Evolutionary conservation across 2,113 vertebrate genomes (phyloP).

Genomic region (Entomyzon cyanotis): DNA sequence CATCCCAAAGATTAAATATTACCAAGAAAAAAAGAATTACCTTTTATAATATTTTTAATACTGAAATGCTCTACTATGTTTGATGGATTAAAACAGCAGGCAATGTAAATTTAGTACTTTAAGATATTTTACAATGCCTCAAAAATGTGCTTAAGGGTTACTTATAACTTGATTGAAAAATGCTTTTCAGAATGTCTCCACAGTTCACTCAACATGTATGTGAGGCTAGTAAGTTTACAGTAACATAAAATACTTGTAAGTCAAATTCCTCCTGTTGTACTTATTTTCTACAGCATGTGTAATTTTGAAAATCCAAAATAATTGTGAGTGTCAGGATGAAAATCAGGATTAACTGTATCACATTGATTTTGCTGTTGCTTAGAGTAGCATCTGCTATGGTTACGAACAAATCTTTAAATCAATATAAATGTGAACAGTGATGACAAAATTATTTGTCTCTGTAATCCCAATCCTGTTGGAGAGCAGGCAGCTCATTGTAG

Average conservation of each 20-base stretch:
- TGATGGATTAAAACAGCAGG: neutral
- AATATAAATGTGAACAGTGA: neutral
- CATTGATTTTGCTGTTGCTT: constrained; percentile 35
- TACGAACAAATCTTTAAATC: neutral
- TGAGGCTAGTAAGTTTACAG: neutral
- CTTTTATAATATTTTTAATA: neutral
- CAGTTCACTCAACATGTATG: neutral
- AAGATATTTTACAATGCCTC: neutral
- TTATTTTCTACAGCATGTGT: neutral
- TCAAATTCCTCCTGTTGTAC: neutral
- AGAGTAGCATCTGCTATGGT: neutral
- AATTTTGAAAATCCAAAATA: constrained; percentile 29
- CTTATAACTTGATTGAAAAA: neutral
- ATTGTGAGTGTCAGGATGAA: neutral
- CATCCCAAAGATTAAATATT: neutral
- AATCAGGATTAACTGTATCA: constrained; percentile 27
- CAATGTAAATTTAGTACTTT: neutral
- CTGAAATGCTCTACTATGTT: neutral
- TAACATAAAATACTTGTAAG: neutral
- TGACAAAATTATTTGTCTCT: neutral
- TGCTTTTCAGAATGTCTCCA: neutral
- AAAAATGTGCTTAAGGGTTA: neutral
- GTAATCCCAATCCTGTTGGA: neutral
- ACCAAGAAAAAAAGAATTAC: neutral
- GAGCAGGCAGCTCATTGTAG: neutral